Conservation (phyloP, 2,113 vertebrate species). For the Mus pahari region DNA sequence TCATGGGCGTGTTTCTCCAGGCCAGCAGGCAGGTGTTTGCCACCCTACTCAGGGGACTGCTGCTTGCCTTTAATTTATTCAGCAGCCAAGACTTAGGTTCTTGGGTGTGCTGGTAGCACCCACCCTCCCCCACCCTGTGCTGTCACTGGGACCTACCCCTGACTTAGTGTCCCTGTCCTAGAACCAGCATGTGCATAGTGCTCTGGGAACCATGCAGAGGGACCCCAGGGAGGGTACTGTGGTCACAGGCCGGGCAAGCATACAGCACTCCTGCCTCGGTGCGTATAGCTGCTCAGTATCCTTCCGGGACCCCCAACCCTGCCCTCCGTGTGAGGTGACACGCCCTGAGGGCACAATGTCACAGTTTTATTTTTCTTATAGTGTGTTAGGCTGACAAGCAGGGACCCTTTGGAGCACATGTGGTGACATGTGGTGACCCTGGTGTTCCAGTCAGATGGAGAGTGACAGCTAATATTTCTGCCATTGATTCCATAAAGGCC, state of each 20-base stretch:
- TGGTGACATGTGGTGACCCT: background rate
- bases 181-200: too few relatives aligned
- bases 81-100: background rate
- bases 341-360: accelerated
- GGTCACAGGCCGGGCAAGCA: background rate
- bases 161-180: background rate
- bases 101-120: accelerated
- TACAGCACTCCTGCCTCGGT: too few relatives aligned
- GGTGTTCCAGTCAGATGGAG: slow-evolving; percentile 64
- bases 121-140: too few relatives aligned
- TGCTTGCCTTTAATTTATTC: background rate
- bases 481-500: slow-evolving; percentile 71
- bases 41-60: background rate
- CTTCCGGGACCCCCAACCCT: background rate
- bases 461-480: slow-evolving; percentile 84
- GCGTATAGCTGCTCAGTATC: background rate
- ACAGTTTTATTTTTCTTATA: background rate
- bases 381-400: slow-evolving; percentile 11
- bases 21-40: background rate
- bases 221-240: background rate
- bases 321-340: background rate
- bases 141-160: background rate
- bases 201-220: background rate
- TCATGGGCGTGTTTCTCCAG: background rate
- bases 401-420: slow-evolving; percentile 50